These are phyloP conservation scores for Lacerta agilis DNA, from an alignment of 2,797 vertebrate genomes.

Conservation along the genomic window DNA sequence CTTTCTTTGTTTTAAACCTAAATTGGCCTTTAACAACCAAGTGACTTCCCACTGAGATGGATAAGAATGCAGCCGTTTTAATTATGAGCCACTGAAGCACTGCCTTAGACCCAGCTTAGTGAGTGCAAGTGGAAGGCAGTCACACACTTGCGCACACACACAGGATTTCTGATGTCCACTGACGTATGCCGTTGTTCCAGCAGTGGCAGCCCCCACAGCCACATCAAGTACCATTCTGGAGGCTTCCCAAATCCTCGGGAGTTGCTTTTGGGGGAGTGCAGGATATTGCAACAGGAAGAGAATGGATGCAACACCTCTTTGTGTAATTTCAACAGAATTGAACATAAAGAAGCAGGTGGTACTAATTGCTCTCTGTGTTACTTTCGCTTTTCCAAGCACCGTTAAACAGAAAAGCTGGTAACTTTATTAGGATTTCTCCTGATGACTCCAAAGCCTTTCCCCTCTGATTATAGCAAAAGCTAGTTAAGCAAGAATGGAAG, in stretches of 20 bases:
- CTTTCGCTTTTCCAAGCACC: neutral
- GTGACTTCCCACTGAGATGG: too few species aligned
- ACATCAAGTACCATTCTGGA: neutral
- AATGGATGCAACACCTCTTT: neutral
- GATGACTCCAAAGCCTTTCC: neutral
- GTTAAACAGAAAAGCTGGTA: neutral
- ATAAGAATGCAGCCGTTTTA: neutral
- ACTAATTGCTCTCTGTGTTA: neutral
- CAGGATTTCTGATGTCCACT: neutral
- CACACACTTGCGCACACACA: neutral
- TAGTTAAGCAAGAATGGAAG: constrained; percentile 5
- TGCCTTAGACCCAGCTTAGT: neutral
- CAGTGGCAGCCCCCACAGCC: too few species aligned
- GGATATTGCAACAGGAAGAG: too few species aligned
- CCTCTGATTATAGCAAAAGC: constrained; percentile 3
- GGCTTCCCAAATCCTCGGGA: neutral
- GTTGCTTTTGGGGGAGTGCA: neutral
- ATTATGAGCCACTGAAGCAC: neutral
- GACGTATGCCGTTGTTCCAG: neutral
- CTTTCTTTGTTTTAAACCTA: too few species aligned
- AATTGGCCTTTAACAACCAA: too few species aligned
- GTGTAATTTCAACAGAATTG: neutral
- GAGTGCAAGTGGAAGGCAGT: neutral
- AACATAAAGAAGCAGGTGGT: neutral
- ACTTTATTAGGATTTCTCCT: neutral